Evolutionary conservation across 1,140 invertebrate genomes (phyloP).

Genomic region (Fopius arisanus): DNA sequence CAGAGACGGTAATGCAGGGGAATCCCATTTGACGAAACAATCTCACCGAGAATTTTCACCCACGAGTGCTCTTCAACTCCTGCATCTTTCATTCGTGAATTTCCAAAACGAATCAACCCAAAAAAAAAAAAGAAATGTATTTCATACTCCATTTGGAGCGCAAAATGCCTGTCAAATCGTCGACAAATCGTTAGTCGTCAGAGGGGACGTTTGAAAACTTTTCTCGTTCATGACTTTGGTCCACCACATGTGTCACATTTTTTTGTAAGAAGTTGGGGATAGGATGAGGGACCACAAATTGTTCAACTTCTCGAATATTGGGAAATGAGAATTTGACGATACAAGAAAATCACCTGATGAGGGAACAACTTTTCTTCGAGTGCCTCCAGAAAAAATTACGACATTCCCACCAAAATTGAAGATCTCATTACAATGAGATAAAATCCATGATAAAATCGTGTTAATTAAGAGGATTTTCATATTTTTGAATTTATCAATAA

Average conservation of each 20-base stretch:
- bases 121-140: slow-evolving; percentile 17
- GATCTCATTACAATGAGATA: too few relatives aligned
- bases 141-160: slow-evolving; percentile 16
- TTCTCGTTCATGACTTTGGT: slow-evolving; percentile 34
- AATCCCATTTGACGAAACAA: neutral
- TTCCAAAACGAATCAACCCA: neutral
- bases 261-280: slow-evolving; percentile 28
- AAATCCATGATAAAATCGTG: too few relatives aligned
- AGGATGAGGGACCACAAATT: slow-evolving; percentile 45
- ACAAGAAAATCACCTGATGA: slow-evolving; percentile 44
- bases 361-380: neutral
- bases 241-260: slow-evolving; percentile 24
- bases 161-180: slow-evolving; percentile 27
- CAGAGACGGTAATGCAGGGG: neutral
- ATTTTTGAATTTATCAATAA: too few relatives aligned
- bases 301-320: slow-evolving; percentile 47
- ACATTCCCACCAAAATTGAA: too few relatives aligned
- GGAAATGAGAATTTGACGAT: slow-evolving; percentile 41
- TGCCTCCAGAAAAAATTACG: neutral
- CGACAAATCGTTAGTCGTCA: slow-evolving; percentile 45
- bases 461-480: too few relatives aligned
- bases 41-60: too few relatives aligned
- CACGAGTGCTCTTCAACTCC: too few relatives aligned
- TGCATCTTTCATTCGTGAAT: neutral
- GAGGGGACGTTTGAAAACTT: slow-evolving; percentile 39